Evolutionary conservation across 2,113 vertebrate species (phyloP).

Genomic region (Phalacrocorax carbo): DNA sequence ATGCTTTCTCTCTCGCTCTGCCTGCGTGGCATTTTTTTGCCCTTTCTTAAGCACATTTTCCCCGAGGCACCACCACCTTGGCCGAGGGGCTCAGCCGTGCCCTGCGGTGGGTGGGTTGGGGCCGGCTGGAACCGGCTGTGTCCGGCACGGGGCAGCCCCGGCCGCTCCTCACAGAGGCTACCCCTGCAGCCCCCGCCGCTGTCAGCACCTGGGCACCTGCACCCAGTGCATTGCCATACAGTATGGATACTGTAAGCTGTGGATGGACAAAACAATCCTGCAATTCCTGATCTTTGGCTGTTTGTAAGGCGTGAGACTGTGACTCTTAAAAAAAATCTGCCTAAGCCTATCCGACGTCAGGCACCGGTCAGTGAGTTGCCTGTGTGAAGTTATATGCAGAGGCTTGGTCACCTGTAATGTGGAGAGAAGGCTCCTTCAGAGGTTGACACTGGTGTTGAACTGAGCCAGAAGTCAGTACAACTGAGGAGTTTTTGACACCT

Average conservation of each 20-base stretch:
- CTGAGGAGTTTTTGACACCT: background rate
- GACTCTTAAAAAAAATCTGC: background rate
- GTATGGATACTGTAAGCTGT: background rate
- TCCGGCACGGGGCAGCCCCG: accelerated
- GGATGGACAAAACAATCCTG: background rate
- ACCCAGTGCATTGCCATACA: background rate
- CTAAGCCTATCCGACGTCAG: background rate
- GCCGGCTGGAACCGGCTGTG: accelerated
- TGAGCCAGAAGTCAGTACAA: background rate
- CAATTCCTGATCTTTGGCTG: background rate
- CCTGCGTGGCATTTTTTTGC: background rate
- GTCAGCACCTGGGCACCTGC: background rate
- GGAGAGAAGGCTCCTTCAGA: background rate
- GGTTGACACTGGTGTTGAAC: background rate
- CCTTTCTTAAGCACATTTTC: background rate
- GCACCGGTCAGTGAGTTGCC: too few species aligned
- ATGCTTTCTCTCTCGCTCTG: accelerated
- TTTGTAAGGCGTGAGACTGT: background rate
- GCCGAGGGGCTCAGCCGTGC: background rate
- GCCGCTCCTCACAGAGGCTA: background rate
- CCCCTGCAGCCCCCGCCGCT: accelerated
- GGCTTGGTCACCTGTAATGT: accelerated
- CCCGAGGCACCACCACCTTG: accelerated
- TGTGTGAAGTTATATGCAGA: background rate
- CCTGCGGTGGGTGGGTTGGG: background rate